phyloP scores from a whole-genome alignment of 1,140 invertebrate genomes.

The Ceratosolen solmsi region DNA sequence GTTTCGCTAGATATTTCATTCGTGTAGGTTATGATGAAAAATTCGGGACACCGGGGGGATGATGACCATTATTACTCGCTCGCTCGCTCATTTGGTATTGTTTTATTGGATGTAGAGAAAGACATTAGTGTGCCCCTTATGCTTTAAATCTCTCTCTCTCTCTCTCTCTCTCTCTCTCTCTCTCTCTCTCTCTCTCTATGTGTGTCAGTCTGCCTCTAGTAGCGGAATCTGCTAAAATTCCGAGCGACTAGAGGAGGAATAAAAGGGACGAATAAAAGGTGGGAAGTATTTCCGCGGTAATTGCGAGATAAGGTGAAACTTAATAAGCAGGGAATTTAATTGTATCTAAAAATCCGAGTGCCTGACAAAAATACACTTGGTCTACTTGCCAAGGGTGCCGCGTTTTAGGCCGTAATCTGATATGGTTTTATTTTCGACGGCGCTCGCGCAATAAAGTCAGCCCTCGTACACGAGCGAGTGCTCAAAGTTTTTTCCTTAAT shows the following conservation, averaged over 20 bases:
- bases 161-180: too few relatives aligned
- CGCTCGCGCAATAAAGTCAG: background rate
- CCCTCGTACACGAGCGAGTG: background rate
- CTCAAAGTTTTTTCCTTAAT: conserved; percentile 6
- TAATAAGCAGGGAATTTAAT: background rate
- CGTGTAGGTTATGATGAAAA: background rate
- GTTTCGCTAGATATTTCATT: background rate
- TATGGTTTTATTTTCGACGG: background rate
- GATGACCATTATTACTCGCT: too few relatives aligned
- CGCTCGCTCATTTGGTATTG: background rate
- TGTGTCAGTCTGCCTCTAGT: too few relatives aligned
- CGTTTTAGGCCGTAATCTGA: background rate
- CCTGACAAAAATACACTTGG: background rate
- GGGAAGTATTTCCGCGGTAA: too few relatives aligned
- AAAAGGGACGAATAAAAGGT: too few relatives aligned
- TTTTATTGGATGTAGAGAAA: too few relatives aligned
- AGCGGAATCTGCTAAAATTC: too few relatives aligned
- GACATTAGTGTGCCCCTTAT: too few relatives aligned
- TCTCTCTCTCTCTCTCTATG: too few relatives aligned
- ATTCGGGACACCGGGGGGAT: background rate
- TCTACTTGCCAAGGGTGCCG: background rate
- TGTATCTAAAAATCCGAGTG: background rate
- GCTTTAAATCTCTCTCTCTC: too few relatives aligned
- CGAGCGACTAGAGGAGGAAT: too few relatives aligned
- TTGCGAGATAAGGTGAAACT: background rate